Conservation (phyloP, 2,113 vertebrate species). For the human region GRCh38 chr16:49061501-49062000, state of each 20-base stretch:
- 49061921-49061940: no score
- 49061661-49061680: neutral
- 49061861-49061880: no score
- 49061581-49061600: rapidly evolving
- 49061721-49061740: neutral
- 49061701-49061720: neutral
- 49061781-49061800: neutral
- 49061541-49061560: neutral
- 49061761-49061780: neutral
- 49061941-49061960: no score
- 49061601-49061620: no score
- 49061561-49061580: neutral
- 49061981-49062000: no score
- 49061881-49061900: no score
- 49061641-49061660: neutral
- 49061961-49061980: no score
- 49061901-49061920: no score
- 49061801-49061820: neutral
- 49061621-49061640: neutral
- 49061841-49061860: neutral
- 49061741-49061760: neutral
- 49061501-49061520: neutral
- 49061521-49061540: neutral
- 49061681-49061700: neutral
- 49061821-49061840: neutral